Evolutionary conservation across 1,140 invertebrate species (phyloP), one percentile per base, ranked within the genome.

Genomic region (Episyrphus balteatus): DNA sequence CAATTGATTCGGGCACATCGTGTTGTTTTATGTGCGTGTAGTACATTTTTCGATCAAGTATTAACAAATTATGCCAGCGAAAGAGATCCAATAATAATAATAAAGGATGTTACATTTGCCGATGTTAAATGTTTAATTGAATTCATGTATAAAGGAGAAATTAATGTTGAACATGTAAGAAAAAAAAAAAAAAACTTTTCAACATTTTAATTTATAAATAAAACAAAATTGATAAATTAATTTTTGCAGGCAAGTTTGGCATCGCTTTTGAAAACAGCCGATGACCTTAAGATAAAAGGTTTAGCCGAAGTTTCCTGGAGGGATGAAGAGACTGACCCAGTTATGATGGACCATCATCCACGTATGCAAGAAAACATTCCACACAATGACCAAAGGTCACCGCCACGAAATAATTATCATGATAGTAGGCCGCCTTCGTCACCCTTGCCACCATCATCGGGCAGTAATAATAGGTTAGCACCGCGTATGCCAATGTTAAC

Each of bases 141-240:
- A 62, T 94, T 93, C 66, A 94, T 94, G 89, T 94, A 94, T 70
- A 88, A 88, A 66, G 91, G 91, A 54, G 90, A 94, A 76, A 92
- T 94, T 61, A 92, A 91, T 74, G 88, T 94, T 50, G 87, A 90
- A 66, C 88, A 91, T 71, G 87, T 40, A 10, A n/a, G 36, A 37
- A 17, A 10, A 37, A 26, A 19, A 47, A 17, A 47, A 32, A 32
- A 33, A 42, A 33, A 42, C 30, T 32, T 15, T 21, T 40, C 5
- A 17, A 40, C 7, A 36, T n/a, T 46, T 21, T 40, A 30, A 36
- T 31, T 44, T 43, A 13, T 3, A 21, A 26, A 11, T 43, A n/a
- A n/a, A n/a, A n/a, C n/a, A n/a, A n/a, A n/a, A n/a, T n/a, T n/a
- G 18, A 19, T 30, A 19, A 32, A 10, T 18, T 51, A 55, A 47